Base-by-base conservation (phyloP, 1,140 invertebrate genomes). In the Cotesia typhae region DNA sequence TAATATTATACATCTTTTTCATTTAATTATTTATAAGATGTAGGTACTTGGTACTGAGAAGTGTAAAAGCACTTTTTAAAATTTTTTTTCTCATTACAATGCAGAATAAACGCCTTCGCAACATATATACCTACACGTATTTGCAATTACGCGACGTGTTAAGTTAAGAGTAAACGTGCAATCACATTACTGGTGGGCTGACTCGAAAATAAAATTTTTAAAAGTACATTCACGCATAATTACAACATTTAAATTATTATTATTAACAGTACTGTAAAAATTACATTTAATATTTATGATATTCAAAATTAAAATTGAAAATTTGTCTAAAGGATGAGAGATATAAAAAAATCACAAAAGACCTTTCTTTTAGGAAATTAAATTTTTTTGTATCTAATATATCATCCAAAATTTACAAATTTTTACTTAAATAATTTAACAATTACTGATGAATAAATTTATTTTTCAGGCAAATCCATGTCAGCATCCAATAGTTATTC, bases 401-500 rank as follows among this genome's bases (percentile, higher is more conserved):
- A 1, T 28, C 28, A 2, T 3, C 28, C 28, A 28, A 1, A 28
- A 28, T 28, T 28, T 28, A 1, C 1, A 28, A 28, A 28, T 28
- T 28, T 64, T 52, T 59, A 66, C 55, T 71, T 28, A 65, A 71
- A 73, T 60, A 17, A 57, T 69, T 78, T 75, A 55, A 14, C 17
- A n/a, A 55, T n/a, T 14, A 12, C n/a, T 4, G n/a, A 55, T 71
- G 36, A 67, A 28, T 76, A 64, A 35, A 63, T 67, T 53, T 64
- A 68, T 78, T 76, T 71, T 87, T 10, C 78, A 92, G 89, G 94
- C 94, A 35, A 97, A 97, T 87, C 95, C 95, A 74, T 97, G 95
- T 86, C 94, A 96, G 82, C 95, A 97, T 86, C 96, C 95, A 17
- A 97, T 97, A 80, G 93, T 98, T 74, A 97, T 97, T 78, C 87